Percentiles rank a stretch among this genome's conserved stretches.
phyloP scores from a whole-genome alignment of 2,113 vertebrate species.

The Trogon surrucura region DNA sequence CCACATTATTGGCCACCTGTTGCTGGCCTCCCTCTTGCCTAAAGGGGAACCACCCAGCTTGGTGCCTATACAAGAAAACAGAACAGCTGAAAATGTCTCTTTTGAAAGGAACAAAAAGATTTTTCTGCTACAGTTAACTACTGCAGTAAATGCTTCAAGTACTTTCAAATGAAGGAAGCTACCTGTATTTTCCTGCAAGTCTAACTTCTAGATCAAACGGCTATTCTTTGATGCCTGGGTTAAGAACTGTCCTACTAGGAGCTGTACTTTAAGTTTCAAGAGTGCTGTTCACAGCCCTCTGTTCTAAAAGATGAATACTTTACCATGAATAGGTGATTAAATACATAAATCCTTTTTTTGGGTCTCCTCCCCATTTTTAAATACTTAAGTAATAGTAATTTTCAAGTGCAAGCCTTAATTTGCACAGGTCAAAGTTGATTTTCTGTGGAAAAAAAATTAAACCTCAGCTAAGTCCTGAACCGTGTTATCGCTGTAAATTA shows the following conservation, averaged over 20 bases:
- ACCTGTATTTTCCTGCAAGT: not conserved
- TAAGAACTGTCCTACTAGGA: not conserved
- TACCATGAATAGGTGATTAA: not conserved
- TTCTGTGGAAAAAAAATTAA: not conserved
- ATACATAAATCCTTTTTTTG: not conserved
- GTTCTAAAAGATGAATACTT: not conserved
- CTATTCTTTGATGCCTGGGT: not conserved
- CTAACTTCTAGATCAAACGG: not conserved
- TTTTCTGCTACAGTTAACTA: not conserved
- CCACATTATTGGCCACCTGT: constrained; percentile 78
- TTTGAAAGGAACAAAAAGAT: not conserved
- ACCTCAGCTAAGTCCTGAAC: not conserved
- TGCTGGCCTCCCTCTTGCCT: constrained; percentile 83
- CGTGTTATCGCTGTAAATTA: not conserved
- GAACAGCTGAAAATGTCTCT: constrained; percentile 30
- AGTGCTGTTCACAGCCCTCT: not conserved
- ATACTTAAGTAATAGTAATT: not conserved
- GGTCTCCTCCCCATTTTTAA: not conserved
- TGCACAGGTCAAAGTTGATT: not conserved
- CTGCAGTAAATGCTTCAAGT: not conserved
- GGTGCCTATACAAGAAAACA: constrained; percentile 80
- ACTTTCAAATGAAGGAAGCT: not conserved
- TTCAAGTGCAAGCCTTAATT: not conserved
- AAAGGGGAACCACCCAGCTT: constrained; percentile 97
- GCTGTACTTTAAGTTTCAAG: not conserved